Evolutionary conservation across 2,797 vertebrate species (phyloP).

Genomic region (Alca torda): DNA sequence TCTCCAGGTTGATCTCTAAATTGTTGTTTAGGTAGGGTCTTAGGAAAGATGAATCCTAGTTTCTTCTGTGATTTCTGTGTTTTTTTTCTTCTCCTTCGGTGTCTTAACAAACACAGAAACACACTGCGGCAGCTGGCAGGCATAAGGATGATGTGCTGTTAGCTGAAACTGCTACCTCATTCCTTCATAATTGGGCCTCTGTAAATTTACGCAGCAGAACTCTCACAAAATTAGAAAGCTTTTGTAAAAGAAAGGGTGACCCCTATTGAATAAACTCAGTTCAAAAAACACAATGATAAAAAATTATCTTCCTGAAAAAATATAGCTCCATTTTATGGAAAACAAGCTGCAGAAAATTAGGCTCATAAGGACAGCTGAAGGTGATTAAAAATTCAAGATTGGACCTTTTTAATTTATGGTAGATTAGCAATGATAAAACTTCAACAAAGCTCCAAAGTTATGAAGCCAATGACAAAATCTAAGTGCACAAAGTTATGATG

Average conservation of each 20-base stretch:
- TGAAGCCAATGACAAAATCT: constrained; percentile 16
- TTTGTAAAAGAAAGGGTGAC: not conserved
- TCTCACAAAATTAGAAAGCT: not conserved
- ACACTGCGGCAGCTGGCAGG: not conserved
- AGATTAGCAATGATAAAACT: constrained; percentile 1
- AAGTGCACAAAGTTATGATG: constrained; percentile 33
- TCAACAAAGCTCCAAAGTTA: constrained; percentile 1
- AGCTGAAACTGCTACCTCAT: not conserved
- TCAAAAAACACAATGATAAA: rapidly evolving
- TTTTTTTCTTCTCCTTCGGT: not conserved
- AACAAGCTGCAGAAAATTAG: not conserved
- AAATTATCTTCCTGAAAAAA: not conserved
- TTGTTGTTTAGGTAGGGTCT: not conserved
- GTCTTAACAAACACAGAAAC: not conserved
- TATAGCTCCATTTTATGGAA: not conserved
- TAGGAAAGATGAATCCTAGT: not conserved
- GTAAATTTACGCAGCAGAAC: not conserved
- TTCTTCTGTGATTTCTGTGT: not conserved
- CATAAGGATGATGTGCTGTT: not conserved
- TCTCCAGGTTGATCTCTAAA: not conserved
- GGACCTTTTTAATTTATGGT: not conserved
- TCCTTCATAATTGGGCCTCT: not conserved
- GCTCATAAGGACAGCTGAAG: not conserved
- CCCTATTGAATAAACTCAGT: not conserved
- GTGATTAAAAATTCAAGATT: not conserved